Percentiles rank a stretch among this genome's conserved stretches.
Conservation (phyloP, 2,797 vertebrate genomes). For the Gorsachius magnificus region DNA sequence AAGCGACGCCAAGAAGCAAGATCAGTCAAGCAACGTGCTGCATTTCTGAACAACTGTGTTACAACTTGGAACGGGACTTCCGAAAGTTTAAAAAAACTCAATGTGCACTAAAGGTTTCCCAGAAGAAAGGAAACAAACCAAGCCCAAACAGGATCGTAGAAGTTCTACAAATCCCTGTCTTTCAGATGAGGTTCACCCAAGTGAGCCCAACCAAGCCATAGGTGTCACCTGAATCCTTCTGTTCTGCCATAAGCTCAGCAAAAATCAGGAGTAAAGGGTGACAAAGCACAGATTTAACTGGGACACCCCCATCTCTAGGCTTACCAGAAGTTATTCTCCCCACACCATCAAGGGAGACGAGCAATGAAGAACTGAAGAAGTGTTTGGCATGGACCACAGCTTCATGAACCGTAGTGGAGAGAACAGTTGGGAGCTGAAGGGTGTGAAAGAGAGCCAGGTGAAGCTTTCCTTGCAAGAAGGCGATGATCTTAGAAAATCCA, state of each 20-base stretch:
- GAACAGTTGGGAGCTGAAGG: not conserved
- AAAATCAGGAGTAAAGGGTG: not conserved
- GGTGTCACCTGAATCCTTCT: not conserved
- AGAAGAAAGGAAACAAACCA: not conserved
- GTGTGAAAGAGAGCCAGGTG: not conserved
- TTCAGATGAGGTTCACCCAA: not conserved
- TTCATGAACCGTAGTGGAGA: not conserved
- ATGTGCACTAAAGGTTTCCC: not conserved
- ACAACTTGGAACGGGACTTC: not conserved
- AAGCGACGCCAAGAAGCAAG: not conserved
- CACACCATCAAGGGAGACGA: fast-evolving
- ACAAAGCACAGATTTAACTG: not conserved
- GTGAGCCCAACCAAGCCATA: not conserved
- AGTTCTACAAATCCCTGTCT: not conserved
- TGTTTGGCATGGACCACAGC: not conserved
- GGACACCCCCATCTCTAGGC: not conserved
- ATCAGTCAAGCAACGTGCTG: not conserved
- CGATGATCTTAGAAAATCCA: not conserved
- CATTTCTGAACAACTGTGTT: not conserved
- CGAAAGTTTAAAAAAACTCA: not conserved
- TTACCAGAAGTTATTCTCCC: not conserved
- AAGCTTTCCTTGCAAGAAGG: not conserved
- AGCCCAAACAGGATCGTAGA: not conserved
- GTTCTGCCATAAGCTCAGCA: not conserved
- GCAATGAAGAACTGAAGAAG: not conserved